Evolutionary conservation across 2,113 vertebrate species (phyloP).

Genomic region (Malurus alboscapulatus): DNA sequence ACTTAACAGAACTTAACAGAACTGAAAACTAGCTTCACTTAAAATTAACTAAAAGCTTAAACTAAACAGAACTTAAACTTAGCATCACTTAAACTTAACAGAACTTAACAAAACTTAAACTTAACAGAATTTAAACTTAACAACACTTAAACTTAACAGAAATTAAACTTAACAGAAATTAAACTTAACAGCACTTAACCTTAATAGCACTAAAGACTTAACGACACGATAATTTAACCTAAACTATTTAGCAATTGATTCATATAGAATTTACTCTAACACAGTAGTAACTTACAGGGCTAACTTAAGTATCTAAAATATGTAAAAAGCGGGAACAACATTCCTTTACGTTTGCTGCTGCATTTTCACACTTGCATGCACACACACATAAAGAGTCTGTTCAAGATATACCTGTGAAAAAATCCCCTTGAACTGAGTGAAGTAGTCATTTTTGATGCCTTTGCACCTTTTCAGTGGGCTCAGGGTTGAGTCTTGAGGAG

Average conservation of each 20-base stretch:
- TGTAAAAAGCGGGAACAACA: not conserved
- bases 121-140: not conserved
- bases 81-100: not conserved
- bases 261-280: not conserved
- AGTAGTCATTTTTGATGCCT: not conserved
- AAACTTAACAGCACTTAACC: not conserved
- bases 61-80: not conserved
- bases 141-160: not conserved
- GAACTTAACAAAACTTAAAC: not conserved
- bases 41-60: not conserved
- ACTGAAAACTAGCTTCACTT: no score
- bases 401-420: not conserved
- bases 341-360: not conserved
- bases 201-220: no score
- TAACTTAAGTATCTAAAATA: not conserved
- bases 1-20: not conserved
- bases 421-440: not conserved
- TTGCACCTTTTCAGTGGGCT: not conserved
- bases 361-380: not conserved
- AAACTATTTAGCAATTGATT: not conserved
- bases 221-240: not conserved
- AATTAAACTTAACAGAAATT: not conserved
- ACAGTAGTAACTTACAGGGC: not conserved
- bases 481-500: not conserved
- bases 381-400: not conserved